These are phyloP conservation scores for Aphaenogaster rudis DNA, from an alignment of 1,140 invertebrate genomes.

Conservation along the genomic window DNA sequence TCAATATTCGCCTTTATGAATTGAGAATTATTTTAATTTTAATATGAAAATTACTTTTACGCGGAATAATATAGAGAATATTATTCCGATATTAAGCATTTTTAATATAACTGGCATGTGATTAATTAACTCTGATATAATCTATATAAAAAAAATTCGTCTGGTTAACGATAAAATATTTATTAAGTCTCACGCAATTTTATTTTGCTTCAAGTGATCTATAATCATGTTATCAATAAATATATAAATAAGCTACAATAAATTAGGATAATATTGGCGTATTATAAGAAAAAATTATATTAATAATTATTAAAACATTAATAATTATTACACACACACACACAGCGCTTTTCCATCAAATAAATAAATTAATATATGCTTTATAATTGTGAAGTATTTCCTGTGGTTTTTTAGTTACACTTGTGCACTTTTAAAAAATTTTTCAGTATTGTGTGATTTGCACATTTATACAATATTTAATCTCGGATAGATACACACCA, in stretches of 20 bases:
- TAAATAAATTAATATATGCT: not conserved
- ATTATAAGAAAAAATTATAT: not conserved
- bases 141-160: conserved; percentile 5
- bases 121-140: conserved; percentile 7
- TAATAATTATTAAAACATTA: not conserved
- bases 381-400: conserved; percentile 4
- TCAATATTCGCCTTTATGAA: not conserved
- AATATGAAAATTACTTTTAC: not conserved
- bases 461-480: not conserved
- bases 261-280: not conserved
- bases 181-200: not conserved
- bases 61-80: not conserved
- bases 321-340: not conserved
- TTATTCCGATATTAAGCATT: conserved; percentile 4
- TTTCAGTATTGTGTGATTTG: not conserved
- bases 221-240: not conserved
- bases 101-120: conserved; percentile 7
- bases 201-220: not conserved
- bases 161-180: not conserved
- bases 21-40: conserved; percentile 3
- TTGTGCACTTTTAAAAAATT: not conserved
- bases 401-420: not conserved
- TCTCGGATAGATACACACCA: not conserved
- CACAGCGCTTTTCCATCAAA: not conserved
- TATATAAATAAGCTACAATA: not conserved